Percentiles rank a stretch among this genome's conserved stretches.
These are phyloP conservation scores for Syrphus vitripennis DNA, from an alignment of 2,888 invertebrate genomes.

Conservation along the genomic window DNA sequence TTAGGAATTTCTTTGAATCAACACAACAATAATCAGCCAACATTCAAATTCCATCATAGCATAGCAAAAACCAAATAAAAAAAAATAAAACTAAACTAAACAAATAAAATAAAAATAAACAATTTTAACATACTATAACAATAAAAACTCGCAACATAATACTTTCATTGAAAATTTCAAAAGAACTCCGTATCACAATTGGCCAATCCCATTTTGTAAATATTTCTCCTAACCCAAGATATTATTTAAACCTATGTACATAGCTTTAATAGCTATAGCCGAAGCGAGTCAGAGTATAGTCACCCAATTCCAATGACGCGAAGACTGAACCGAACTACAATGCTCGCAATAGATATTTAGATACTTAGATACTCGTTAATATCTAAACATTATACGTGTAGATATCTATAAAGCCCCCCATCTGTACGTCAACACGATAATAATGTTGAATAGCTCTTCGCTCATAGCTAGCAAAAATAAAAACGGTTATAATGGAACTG, in stretches of 20 bases:
- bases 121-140: conserved; percentile 9
- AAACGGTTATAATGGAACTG: conserved; percentile 61
- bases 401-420: conserved; percentile 24
- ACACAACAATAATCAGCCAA: conserved; percentile 33
- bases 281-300: background rate
- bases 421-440: conserved; percentile 46
- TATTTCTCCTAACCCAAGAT: conserved; percentile 52
- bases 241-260: background rate
- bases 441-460: conserved; percentile 29
- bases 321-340: conserved; percentile 17
- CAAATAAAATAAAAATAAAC: conserved; percentile 1
- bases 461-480: conserved; percentile 54
- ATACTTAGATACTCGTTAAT: conserved; percentile 52
- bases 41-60: conserved; percentile 45
- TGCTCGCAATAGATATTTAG: conserved; percentile 59
- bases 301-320: conserved; percentile 62
- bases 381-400: conserved; percentile 31
- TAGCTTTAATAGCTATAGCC: background rate
- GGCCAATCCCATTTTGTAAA: conserved; percentile 71
- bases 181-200: conserved; percentile 68
- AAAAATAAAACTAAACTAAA: background rate
- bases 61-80: background rate
- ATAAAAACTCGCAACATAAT: conserved; percentile 60
- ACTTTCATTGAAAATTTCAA: conserved; percentile 71
- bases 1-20: conserved; percentile 47